phyloP scores from a whole-genome alignment of 2,797 vertebrate species.

The Enteromius argenteus region DNA sequence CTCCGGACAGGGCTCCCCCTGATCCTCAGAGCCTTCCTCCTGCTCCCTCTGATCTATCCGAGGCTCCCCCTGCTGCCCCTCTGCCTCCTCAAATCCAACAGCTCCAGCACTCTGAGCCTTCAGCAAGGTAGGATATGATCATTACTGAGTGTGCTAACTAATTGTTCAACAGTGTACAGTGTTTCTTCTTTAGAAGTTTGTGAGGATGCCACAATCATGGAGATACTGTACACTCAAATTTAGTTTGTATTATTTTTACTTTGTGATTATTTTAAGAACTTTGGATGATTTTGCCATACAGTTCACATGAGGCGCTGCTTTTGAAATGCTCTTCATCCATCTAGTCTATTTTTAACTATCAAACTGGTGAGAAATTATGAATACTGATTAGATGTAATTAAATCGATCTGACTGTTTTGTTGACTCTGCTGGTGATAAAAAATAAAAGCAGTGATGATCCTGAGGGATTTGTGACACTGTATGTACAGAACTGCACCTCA shows the following conservation, averaged over 20 bases:
- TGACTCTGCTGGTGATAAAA: not conserved
- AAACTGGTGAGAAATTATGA: slow-evolving; percentile 1
- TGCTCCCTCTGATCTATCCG: slow-evolving; percentile 53
- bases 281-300: not conserved
- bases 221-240: not conserved
- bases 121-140: slow-evolving; percentile 72
- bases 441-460: slow-evolving; percentile 16
- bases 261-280: not conserved
- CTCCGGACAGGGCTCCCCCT: slow-evolving; percentile 64
- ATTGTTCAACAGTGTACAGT: not conserved
- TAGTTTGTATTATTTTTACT: not conserved
- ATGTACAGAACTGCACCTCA: slow-evolving; percentile 8
- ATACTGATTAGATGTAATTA: not conserved
- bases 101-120: slow-evolving; percentile 37
- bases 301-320: not conserved
- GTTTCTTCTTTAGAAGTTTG: not conserved
- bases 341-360: not conserved
- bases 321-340: not conserved
- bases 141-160: not conserved
- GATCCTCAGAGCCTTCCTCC: slow-evolving; percentile 66
- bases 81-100: slow-evolving; percentile 43
- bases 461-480: not conserved
- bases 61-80: slow-evolving; percentile 49
- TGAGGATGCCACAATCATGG: not conserved
- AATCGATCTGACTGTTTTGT: not conserved